A percentile compares a stretch with the other conserved stretches of the same genome.
These are phyloP conservation scores for Microcebus lehilahytsara DNA, from an alignment of 2,113 vertebrate species.

Conservation along the genomic window DNA sequence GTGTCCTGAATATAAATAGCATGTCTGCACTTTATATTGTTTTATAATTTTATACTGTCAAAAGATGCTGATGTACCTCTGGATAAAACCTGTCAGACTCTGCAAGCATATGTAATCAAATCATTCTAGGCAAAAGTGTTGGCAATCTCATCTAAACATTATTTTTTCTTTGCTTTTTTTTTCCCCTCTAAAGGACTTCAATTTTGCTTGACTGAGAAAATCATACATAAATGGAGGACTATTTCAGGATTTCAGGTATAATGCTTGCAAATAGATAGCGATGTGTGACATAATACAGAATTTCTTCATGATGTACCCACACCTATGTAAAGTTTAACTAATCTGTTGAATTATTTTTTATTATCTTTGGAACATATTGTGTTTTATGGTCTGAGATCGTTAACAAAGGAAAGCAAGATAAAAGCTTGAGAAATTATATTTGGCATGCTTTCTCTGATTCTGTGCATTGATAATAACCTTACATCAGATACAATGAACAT, in stretches of 20 bases:
- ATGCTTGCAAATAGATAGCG: slow-evolving; percentile 51
- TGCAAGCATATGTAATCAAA: slow-evolving; percentile 62
- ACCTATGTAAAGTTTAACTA: slow-evolving; percentile 38
- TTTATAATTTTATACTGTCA: slow-evolving; percentile 68
- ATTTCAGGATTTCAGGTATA: slow-evolving; percentile 66
- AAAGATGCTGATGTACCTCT: slow-evolving; percentile 25
- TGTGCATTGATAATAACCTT: background rate
- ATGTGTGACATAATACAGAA: background rate
- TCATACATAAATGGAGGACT: slow-evolving; percentile 48
- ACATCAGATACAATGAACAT: slow-evolving; percentile 5
- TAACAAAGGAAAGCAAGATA: background rate
- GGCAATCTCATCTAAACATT: background rate
- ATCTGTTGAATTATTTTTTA: slow-evolving; percentile 6
- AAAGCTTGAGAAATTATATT: slow-evolving; percentile 25
- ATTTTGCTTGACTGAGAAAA: slow-evolving; percentile 70
- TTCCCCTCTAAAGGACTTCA: slow-evolving; percentile 4
- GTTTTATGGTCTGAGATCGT: background rate
- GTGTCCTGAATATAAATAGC: slow-evolving; percentile 20
- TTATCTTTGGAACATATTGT: background rate
- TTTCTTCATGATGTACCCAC: background rate
- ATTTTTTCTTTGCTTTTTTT: background rate
- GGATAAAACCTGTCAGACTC: slow-evolving; percentile 62
- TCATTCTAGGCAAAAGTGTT: slow-evolving; percentile 35
- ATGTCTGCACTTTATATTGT: slow-evolving; percentile 4
- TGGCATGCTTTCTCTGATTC: slow-evolving; percentile 18